Percentiles rank a stretch among this genome's conserved stretches.
Evolutionary conservation across 2,888 invertebrate species (phyloP).

Genomic region (Odontomyia ornata): DNA sequence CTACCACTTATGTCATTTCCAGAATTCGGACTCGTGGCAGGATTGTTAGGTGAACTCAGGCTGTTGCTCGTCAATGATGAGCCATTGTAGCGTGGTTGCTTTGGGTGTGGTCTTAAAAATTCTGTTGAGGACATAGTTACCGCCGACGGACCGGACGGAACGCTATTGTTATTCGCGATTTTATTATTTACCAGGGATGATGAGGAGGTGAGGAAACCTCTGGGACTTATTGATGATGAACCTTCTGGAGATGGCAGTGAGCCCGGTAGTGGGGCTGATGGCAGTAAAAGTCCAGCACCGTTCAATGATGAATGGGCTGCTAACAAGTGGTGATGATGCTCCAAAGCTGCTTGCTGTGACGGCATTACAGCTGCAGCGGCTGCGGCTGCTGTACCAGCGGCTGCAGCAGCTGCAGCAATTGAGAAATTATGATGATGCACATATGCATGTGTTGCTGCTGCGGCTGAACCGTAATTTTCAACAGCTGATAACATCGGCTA

Average conservation of each 20-base stretch:
- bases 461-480: slow-evolving; percentile 56
- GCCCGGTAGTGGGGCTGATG: slow-evolving; percentile 45
- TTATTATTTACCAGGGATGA: slow-evolving; percentile 24
- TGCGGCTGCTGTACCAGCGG: slow-evolving; percentile 54
- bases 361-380: slow-evolving; percentile 52
- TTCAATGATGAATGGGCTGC: slow-evolving; percentile 40
- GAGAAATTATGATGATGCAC: slow-evolving; percentile 55
- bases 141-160: slow-evolving; percentile 41
- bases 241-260: slow-evolving; percentile 34
- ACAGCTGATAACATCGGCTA: slow-evolving; percentile 57
- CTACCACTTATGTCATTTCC: slow-evolving; percentile 45
- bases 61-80: slow-evolving; percentile 50
- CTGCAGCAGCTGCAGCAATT: slow-evolving; percentile 53
- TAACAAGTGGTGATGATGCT: slow-evolving; percentile 47
- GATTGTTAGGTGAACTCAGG: slow-evolving; percentile 44
- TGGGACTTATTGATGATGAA: slow-evolving; percentile 5
- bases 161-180: slow-evolving; percentile 47
- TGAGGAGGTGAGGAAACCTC: slow-evolving; percentile 1
- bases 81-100: slow-evolving; percentile 53
- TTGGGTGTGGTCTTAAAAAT: slow-evolving; percentile 57
- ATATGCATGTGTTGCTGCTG: slow-evolving; percentile 52
- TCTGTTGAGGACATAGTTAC: slow-evolving; percentile 54
- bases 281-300: slow-evolving; percentile 46
- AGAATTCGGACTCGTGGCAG: slow-evolving; percentile 46
- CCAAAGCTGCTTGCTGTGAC: slow-evolving; percentile 33